A percentile compares a stretch with the other conserved stretches of the same genome.
These are phyloP conservation scores for Caenorhabditis tropicalis DNA, from an alignment of 1,140 invertebrate species.

Conservation along the genomic window DNA sequence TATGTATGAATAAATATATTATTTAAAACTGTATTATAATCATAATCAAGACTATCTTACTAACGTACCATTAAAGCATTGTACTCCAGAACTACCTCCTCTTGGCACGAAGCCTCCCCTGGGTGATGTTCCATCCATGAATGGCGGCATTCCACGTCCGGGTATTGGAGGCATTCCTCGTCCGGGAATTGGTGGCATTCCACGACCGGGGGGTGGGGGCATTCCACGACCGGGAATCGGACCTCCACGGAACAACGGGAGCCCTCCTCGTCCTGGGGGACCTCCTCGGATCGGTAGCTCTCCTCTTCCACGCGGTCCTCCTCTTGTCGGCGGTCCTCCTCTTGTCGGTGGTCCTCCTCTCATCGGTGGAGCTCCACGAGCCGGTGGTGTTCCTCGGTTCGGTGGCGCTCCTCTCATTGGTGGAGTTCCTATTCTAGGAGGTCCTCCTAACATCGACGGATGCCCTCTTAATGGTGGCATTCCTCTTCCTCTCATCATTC, in stretches of 20 bases:
- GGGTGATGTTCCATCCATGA: not conserved
- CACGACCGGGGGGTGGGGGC: not conserved
- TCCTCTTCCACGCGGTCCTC: not conserved
- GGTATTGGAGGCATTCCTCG: not conserved
- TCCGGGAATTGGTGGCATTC: not conserved
- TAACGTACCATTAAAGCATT: too few species aligned
- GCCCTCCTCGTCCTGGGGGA: not conserved
- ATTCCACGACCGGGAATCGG: not conserved
- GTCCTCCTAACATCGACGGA: not conserved
- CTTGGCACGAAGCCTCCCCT: not conserved
- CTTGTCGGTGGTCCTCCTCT: not conserved
- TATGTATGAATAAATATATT: too few species aligned
- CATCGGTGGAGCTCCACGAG: not conserved
- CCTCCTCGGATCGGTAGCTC: not conserved
- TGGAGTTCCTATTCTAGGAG: not conserved
- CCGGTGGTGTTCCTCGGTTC: not conserved
- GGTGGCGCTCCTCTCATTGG: not conserved
- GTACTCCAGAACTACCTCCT: too few species aligned
- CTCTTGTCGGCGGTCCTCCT: not conserved
- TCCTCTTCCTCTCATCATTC: constrained; percentile 3
- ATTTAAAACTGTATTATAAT: too few species aligned
- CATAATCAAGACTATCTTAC: too few species aligned
- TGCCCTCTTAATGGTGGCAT: not conserved
- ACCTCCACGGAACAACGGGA: not conserved
- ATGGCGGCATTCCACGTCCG: not conserved